Conservation (phyloP, 2,113 vertebrate species). For the Lophotis ruficrista region DNA sequence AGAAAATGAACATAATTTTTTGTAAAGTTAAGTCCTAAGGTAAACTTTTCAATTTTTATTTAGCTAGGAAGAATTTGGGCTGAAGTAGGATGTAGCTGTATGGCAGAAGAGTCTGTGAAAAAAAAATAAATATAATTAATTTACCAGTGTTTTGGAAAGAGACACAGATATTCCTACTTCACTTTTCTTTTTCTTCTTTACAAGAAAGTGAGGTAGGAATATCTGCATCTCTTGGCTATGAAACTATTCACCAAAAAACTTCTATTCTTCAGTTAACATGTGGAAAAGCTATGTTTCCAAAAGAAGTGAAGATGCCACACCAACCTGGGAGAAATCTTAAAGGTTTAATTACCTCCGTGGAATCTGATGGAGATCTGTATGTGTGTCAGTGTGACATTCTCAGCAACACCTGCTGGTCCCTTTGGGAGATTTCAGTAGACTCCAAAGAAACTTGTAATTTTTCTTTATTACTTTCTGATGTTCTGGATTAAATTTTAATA, state of each 20-base stretch:
- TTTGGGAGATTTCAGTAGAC: background rate
- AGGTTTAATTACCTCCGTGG: background rate
- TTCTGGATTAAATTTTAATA: background rate
- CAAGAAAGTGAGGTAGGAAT: background rate
- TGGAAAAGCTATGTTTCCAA: background rate
- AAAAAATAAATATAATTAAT: background rate
- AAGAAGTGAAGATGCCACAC: background rate
- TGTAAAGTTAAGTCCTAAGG: background rate
- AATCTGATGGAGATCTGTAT: background rate
- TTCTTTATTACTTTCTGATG: background rate
- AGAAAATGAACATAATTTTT: background rate
- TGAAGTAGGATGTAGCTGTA: background rate
- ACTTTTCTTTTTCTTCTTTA: background rate
- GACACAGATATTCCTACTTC: background rate
- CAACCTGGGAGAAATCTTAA: background rate
- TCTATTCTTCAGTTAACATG: background rate
- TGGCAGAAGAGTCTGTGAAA: background rate
- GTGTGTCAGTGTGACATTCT: background rate
- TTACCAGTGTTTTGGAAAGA: background rate
- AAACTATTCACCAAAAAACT: background rate
- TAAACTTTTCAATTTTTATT: background rate
- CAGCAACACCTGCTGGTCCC: background rate
- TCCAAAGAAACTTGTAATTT: background rate
- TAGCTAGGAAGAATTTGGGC: background rate
- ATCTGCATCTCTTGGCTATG: background rate